Base-by-base conservation (phyloP, 2,113 vertebrate genomes). In the Fulica atra region DNA sequence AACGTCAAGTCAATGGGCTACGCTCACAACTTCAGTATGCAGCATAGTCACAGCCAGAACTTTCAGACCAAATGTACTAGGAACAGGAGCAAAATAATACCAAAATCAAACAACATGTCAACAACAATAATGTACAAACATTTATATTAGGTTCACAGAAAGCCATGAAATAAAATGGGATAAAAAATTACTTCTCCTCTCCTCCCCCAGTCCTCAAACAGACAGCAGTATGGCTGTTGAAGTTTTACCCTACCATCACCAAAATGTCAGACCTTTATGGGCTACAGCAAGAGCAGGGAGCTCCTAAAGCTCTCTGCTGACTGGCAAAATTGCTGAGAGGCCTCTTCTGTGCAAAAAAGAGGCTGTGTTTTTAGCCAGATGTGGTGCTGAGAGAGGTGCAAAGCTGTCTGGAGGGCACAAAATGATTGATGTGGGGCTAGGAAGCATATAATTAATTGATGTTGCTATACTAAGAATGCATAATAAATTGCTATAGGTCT, bases 401-500 rank as follows among this genome's bases (percentile, higher is more conserved):
- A 44, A 88, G 54, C 10, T 83, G 54, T 65, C 93, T 94, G 40
- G 40, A 94, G 79, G 93, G 54, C 35, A 44, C 35, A 72, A 69
- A 93, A 79, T 93, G 90, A 97, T 90, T 94, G 92, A 94, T 95
- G 38, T 93, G 90, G 88, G 76, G 65, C 69, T 86, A 14, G 76
- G 60, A 93, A 90, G 69, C 38, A 81, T 63, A 92, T 81, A 96
- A 94, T 96, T 96, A 94, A 88, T 95, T 96, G 88, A 63, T 88
- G 72, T 74, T 93, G 61, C 82, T 88, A 90, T 86, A 84, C 82
- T 79, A 90, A 92, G 90, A 88, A 90, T 84, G 72, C 53, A 86
- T 94, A 95, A 92, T 96, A 94, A 95, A 93, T 95, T 92, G 68
- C 71, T 84, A 78, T 44, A 86, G 44, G 38, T 93, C 95, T 95